Base-by-base conservation (phyloP, 2,797 vertebrate species). In the Eidolon dupreanum region DNA sequence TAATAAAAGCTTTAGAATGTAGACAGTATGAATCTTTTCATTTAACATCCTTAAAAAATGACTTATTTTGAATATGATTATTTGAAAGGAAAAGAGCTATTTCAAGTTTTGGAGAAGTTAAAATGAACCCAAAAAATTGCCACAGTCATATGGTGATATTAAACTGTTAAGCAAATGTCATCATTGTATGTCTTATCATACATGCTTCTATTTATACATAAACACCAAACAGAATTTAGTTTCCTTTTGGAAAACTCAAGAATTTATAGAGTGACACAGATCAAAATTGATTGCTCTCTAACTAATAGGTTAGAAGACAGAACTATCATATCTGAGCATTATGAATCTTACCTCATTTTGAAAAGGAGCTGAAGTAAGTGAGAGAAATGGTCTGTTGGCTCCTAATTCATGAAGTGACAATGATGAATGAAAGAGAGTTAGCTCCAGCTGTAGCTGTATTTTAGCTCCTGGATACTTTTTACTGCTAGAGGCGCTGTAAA, bases 351-450 rank as follows among this genome's bases (percentile, higher is more conserved):
- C 28, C 66, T 98, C 91, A 96, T 82, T 96, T 55, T 77, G 74
- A 87, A 66, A 49, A 96, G 31, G 20, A 95, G 70, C 36, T 94
- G 38, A 31, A 38, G 19, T 83, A 83, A 38, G 26, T 53, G 75
- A 38, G 82, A 96, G 70, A 79, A 82, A 93, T 68, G 89, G 87
- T 95, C 86, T 89, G 1, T 68, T 93, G 94, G 63, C 81, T 97
- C 61, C 65, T 84, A 96, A 97, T 95, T 88, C 41, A 87, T 93
- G 93, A 88, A 96, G 26, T 97, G 88, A 94, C 78, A 97, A 51
- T 98, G 97, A 98, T 96, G 86, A 98, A 98, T 97, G 96, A 90
- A 85, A 77, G 81, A 16, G 68, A 87, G 41, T 93, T 86, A 79
- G 15, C 92, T 87, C 49, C 3, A 95, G 73, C 88, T 88, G 83